Evolutionary conservation across 2,888 invertebrate species (phyloP).

Genomic region (Agonopterix alstromeriana): DNA sequence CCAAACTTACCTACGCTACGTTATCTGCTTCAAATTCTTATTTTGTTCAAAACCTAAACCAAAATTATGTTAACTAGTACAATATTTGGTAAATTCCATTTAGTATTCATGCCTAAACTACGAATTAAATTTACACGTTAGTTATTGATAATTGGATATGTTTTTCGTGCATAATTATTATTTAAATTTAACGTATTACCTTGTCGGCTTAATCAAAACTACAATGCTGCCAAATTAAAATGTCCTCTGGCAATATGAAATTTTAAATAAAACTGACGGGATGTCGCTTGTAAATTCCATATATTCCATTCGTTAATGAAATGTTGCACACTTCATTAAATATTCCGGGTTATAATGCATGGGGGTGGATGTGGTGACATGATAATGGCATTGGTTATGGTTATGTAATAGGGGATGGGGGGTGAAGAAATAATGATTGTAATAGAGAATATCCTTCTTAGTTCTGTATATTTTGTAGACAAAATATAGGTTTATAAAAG

Average conservation of each 20-base stretch:
- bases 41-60: too few relatives aligned
- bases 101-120: background rate
- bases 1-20: too few relatives aligned
- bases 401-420: background rate
- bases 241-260: conserved; percentile 5
- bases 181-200: background rate
- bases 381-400: conserved; percentile 13
- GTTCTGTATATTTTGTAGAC: too few relatives aligned
- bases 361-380: conserved; percentile 8
- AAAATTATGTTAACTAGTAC: too few relatives aligned
- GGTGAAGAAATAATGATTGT: background rate
- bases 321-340: conserved; percentile 14
- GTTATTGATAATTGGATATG: too few relatives aligned
- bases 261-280: conserved; percentile 8
- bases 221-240: conserved; percentile 9
- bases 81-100: too few relatives aligned
- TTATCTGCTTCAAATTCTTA: too few relatives aligned
- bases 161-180: too few relatives aligned
- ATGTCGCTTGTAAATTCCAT: conserved; percentile 1
- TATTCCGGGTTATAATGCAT: conserved; percentile 10
- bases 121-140: too few relatives aligned
- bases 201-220: too few relatives aligned
- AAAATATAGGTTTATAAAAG: too few relatives aligned
- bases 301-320: conserved; percentile 11
- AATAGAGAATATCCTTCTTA: too few relatives aligned